Percentiles rank a stretch among this genome's conserved stretches.
Evolutionary conservation across 2,888 invertebrate genomes (phyloP).

Genomic region (Calameuta idolon): DNA sequence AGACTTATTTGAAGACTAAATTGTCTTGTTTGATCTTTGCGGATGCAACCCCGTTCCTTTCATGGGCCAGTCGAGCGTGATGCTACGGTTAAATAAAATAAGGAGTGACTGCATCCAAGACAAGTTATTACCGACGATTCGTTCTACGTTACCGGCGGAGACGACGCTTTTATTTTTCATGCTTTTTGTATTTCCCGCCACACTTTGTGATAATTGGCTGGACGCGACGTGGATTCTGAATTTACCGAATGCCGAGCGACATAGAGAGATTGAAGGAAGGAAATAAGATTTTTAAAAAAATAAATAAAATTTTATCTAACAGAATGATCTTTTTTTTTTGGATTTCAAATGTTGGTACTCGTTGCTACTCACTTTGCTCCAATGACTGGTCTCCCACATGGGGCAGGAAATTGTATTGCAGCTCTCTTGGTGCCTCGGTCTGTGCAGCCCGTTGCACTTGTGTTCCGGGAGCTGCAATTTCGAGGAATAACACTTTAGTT

Average conservation of each 20-base stretch:
- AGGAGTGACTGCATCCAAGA: no score
- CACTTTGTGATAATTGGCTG: no score
- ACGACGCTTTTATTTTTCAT: background rate
- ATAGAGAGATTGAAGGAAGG: no score
- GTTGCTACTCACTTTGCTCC: constrained; percentile 86
- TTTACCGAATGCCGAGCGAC: no score
- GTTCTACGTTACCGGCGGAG: no score
- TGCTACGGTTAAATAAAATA: no score
- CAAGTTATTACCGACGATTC: no score
- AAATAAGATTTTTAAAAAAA: no score
- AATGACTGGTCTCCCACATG: constrained; percentile 86
- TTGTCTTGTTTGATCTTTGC: constrained; percentile 54
- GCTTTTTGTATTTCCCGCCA: constrained; percentile 1
- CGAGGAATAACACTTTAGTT: background rate
- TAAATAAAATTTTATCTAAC: no score
- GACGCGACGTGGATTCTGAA: no score
- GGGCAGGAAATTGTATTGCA: constrained; percentile 91
- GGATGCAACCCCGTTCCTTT: constrained; percentile 13
- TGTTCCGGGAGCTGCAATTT: constrained; percentile 78
- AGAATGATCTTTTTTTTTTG: no score
- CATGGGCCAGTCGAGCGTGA: background rate
- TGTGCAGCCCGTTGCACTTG: constrained; percentile 79
- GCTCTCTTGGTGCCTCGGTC: constrained; percentile 83
- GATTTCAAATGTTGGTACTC: background rate
- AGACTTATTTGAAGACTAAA: constrained; percentile 54